These are phyloP conservation scores for Ophion obscuratus DNA, from an alignment of 2,888 invertebrate species.

Conservation along the genomic window DNA sequence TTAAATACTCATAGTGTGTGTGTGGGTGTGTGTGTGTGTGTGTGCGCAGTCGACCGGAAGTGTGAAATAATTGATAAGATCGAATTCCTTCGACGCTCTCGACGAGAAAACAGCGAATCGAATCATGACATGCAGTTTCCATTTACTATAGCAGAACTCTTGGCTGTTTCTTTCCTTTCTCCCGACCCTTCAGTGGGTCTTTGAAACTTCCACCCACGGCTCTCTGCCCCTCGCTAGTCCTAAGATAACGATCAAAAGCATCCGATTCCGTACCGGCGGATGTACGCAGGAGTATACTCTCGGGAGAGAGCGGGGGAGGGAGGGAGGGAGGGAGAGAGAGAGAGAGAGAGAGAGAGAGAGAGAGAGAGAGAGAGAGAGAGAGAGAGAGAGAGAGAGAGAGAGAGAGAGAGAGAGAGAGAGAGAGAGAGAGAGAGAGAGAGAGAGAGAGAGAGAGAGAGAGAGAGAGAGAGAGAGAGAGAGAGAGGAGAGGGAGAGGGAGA, in stretches of 20 bases:
- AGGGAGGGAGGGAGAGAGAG: no score
- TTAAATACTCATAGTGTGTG: neutral
- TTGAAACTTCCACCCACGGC: neutral
- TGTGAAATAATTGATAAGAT: constrained; percentile 1
- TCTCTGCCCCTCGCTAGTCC: neutral
- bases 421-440: neutral
- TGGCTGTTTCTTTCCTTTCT: neutral
- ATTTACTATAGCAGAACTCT: constrained; percentile 23
- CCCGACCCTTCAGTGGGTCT: neutral
- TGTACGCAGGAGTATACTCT: constrained; percentile 37
- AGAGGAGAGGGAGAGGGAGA: neutral
- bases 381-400: neutral
- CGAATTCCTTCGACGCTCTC: neutral
- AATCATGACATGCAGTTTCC: constrained; percentile 45
- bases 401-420: neutral
- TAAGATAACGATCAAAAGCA: constrained; percentile 32
- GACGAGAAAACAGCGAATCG: constrained; percentile 25
- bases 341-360: neutral
- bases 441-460: neutral
- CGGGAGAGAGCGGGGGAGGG: no score
- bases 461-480: constrained; percentile 3
- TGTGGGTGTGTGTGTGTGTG: neutral
- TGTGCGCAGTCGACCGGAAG: neutral
- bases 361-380: neutral
- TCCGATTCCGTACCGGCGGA: constrained; percentile 45